Base-by-base conservation (phyloP, 2,888 invertebrate species). In the Cryptophagus acutangulus region DNA sequence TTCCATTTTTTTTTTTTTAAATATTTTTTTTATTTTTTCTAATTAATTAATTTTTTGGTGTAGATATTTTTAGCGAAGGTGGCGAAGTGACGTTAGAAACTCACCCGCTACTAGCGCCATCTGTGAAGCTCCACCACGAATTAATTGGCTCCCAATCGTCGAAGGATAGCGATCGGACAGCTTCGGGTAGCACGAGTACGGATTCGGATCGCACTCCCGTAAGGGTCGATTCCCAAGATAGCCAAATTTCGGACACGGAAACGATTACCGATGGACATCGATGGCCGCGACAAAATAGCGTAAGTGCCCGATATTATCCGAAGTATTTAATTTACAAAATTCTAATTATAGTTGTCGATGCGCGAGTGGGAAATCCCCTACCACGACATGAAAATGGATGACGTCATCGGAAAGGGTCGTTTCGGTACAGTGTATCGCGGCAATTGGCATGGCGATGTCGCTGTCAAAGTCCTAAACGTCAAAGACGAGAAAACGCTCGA, bases 301-400 rank as follows among this genome's bases (percentile, higher is more conserved):
- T 84, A 69, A 72, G 81, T 75, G 47, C 33, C n/a, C n/a, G n/a
- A n/a, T n/a, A n/a, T n/a, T n/a, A n/a, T n/a, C n/a, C 33, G 10
- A 17, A 15, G 8, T 10, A 33, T 16, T 33, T 33, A 8, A n/a
- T n/a, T n/a, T n/a, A n/a, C n/a, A n/a, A 5, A 24, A 35, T 16
- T 3, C 25, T 45, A 49, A 40, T 61, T 63, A 9, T 71, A 86
- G 86, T 71, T 92, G 50, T 92, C 91, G 1, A 82, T 91, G 74
- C 81, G 90, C 61, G 95, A 96, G 66, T 96, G 96, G 96, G 94
- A 96, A 74, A 96, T 96, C 66, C 94, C 95, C n/a, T 95, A 83
- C 73, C 90, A 92, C 65, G 94, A 96, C 71, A 71, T 96, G 51
- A 82, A 82, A 57, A 77, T 94, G 62, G 84, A 83, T 49, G 93